These are phyloP conservation scores for Micrastur ruficollis DNA, from an alignment of 2,797 vertebrate genomes.

Conservation along the genomic window DNA sequence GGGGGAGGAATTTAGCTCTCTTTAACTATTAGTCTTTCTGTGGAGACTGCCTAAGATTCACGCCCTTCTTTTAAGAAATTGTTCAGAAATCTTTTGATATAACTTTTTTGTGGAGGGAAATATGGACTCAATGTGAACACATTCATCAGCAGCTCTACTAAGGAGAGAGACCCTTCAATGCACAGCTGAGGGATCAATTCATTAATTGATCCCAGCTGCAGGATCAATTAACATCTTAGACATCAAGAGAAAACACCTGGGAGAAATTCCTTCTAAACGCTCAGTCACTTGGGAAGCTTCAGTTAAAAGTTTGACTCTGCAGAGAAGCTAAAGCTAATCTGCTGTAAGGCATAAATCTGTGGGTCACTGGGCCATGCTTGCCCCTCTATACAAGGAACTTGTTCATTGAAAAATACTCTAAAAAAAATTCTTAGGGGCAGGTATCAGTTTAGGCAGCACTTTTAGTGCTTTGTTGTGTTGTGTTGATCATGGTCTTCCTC, in stretches of 20 bases:
- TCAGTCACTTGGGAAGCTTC: not conserved
- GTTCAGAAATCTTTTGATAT: not conserved
- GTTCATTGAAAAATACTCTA: not conserved
- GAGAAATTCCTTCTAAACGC: not conserved
- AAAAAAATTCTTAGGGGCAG: not conserved
- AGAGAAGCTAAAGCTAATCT: fast-evolving
- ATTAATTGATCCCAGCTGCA: not conserved
- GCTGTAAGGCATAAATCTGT: fast-evolving
- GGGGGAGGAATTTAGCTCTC: not conserved
- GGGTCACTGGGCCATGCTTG: fast-evolving
- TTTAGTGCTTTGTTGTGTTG: not conserved
- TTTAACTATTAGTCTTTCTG: not conserved
- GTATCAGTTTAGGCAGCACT: not conserved
- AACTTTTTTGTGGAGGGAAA: not conserved
- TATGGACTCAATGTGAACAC: not conserved
- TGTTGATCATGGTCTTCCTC: not conserved
- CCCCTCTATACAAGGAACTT: not conserved
- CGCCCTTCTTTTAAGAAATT: not conserved
- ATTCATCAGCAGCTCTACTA: not conserved
- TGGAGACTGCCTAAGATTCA: not conserved
- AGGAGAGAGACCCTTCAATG: not conserved
- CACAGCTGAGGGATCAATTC: not conserved
- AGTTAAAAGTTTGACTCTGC: not conserved
- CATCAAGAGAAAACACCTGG: not conserved
- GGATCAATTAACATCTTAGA: not conserved